Conservation (phyloP, 2,888 invertebrate genomes). For the Acanthoscelides obtectus region DNA sequence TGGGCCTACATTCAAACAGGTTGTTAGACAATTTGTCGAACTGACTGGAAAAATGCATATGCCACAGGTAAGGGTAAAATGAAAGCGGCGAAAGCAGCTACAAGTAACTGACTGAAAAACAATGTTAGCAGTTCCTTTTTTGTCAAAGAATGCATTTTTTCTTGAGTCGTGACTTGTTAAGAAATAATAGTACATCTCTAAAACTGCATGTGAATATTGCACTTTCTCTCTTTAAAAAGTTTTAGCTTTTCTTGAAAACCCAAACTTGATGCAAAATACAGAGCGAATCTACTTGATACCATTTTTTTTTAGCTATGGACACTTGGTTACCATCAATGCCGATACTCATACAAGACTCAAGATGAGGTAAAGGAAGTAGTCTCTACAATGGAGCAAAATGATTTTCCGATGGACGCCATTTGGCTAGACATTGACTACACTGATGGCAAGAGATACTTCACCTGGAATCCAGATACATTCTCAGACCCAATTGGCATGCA, state of each 20-base stretch:
- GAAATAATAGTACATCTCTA: too few species aligned
- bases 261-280: too few species aligned
- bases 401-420: constrained; percentile 90
- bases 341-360: constrained; percentile 88
- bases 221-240: too few species aligned
- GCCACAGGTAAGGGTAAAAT: constrained; percentile 47
- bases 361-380: constrained; percentile 80
- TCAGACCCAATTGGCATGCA: constrained; percentile 73
- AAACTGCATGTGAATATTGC: too few species aligned
- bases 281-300: too few species aligned
- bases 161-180: too few species aligned
- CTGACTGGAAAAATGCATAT: constrained; percentile 87
- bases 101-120: too few species aligned
- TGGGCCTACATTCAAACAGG: constrained; percentile 78
- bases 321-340: constrained; percentile 31
- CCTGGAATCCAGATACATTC: constrained; percentile 90
- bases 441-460: constrained; percentile 72
- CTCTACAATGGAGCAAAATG: constrained; percentile 78
- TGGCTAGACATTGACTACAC: constrained; percentile 99
- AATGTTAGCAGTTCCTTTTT: too few species aligned
- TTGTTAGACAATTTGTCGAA: constrained; percentile 76
- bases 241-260: too few species aligned
- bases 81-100: too few species aligned
- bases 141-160: too few species aligned
- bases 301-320: constrained; percentile 26